Percentiles rank a stretch among this genome's conserved stretches.
Evolutionary conservation across 2,113 vertebrate species (phyloP).

Genomic region (Ageneiosus marmoratus): DNA sequence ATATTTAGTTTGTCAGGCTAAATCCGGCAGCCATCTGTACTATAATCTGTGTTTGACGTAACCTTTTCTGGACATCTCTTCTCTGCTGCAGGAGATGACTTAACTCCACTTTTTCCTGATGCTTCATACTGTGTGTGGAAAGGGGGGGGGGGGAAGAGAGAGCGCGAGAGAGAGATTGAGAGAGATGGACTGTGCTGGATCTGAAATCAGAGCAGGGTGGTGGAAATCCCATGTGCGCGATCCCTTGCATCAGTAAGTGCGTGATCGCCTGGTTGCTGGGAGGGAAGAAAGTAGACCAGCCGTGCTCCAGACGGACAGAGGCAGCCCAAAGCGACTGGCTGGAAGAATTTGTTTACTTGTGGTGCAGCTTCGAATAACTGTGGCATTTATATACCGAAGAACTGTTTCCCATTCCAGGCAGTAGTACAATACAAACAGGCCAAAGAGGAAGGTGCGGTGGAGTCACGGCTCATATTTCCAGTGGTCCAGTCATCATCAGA

Average conservation of each 20-base stretch:
- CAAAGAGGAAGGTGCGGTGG: conserved; percentile 60
- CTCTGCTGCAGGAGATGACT: conserved; percentile 29
- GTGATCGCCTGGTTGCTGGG: conserved; percentile 3
- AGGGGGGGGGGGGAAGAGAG: no score
- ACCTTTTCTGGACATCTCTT: conserved; percentile 34
- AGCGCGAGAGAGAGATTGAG: no score
- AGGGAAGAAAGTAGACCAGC: conserved; percentile 49
- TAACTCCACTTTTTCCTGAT: conserved; percentile 16
- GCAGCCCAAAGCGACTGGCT: conserved; percentile 58
- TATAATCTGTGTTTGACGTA: conserved; percentile 43
- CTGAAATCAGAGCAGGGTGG: conserved; percentile 35
- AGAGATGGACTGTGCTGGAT: no score
- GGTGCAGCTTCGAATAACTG: conserved; percentile 74
- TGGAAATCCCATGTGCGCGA: not conserved
- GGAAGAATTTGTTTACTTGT: conserved; percentile 76
- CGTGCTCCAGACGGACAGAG: conserved; percentile 51
- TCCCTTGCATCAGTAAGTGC: conserved; percentile 2
- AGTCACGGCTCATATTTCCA: not conserved
- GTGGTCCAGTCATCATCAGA: conserved; percentile 1
- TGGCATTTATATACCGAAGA: conserved; percentile 63
- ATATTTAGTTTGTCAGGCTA: conserved; percentile 33
- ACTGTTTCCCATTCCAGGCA: conserved; percentile 66
- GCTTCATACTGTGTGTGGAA: conserved; percentile 6
- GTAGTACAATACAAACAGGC: conserved; percentile 65
- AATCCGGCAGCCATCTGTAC: conserved; percentile 43